These are phyloP conservation scores for Rhea americana DNA, from an alignment of 2,113 vertebrate genomes.

Conservation along the genomic window DNA sequence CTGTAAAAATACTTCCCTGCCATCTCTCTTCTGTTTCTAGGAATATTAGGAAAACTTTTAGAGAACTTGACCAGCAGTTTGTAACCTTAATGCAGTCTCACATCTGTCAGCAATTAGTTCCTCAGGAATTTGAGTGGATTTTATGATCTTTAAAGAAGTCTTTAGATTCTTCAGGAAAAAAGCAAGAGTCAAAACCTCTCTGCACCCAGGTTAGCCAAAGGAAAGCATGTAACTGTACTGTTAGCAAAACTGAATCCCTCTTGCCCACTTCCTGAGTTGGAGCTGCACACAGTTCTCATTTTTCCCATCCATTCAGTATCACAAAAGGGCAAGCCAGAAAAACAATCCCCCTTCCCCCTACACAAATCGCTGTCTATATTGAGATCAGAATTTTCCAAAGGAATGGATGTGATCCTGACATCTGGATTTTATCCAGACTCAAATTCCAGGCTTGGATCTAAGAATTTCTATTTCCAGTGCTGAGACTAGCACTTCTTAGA, in stretches of 20 bases:
- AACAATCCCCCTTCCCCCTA: not conserved
- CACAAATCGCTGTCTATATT: conserved; percentile 3
- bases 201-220: not conserved
- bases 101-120: not conserved
- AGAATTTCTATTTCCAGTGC: conserved; percentile 35
- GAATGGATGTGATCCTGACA: conserved; percentile 34
- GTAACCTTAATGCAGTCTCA: not conserved
- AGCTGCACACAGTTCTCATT: not conserved
- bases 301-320: conserved; percentile 43
- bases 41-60: no score
- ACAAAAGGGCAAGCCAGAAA: not conserved
- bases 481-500: not conserved
- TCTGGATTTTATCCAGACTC: conserved; percentile 54
- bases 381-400: conserved; percentile 43
- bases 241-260: conserved; percentile 4
- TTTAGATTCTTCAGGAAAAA: not conserved
- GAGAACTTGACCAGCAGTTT: not conserved
- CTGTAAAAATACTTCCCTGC: not conserved
- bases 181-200: not conserved
- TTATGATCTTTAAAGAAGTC: not conserved
- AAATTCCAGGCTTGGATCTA: conserved; percentile 43
- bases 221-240: not conserved
- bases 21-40: not conserved
- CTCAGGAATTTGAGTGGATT: not conserved
- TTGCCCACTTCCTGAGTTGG: conserved; percentile 15